Conservation (phyloP, 2,888 invertebrate genomes). For the Drosophila limbata region DNA sequence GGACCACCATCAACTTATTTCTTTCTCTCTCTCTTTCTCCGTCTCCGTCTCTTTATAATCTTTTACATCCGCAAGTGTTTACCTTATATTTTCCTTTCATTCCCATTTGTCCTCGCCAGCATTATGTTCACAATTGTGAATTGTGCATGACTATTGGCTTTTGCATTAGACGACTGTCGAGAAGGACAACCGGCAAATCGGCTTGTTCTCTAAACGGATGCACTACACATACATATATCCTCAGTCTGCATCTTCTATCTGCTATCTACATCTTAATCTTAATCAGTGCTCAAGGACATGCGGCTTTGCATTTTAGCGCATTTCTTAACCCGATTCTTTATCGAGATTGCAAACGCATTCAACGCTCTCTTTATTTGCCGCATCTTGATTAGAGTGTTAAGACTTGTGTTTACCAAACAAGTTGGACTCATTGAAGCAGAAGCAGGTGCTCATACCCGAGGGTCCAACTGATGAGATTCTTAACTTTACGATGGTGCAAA, state of each 20-base stretch:
- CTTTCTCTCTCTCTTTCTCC: background rate
- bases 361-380: slow-evolving; percentile 29
- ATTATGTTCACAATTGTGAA: slow-evolving; percentile 63
- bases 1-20: slow-evolving; percentile 59
- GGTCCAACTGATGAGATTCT: slow-evolving; percentile 41
- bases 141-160: slow-evolving; percentile 77
- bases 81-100: slow-evolving; percentile 68
- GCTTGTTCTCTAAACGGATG: slow-evolving; percentile 35
- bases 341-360: slow-evolving; percentile 37
- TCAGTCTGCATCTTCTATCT: slow-evolving; percentile 1
- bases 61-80: slow-evolving; percentile 78
- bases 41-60: slow-evolving; percentile 62
- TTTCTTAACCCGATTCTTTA: slow-evolving; percentile 51
- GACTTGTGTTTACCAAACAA: slow-evolving; percentile 65
- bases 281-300: slow-evolving; percentile 24
- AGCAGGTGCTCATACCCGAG: slow-evolving; percentile 17
- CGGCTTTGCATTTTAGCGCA: slow-evolving; percentile 52
- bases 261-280: slow-evolving; percentile 28
- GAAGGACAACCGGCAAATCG: slow-evolving; percentile 53
- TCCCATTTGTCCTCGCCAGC: slow-evolving; percentile 54
- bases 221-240: slow-evolving; percentile 9
- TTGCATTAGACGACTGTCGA: slow-evolving; percentile 57
- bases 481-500: slow-evolving; percentile 52
- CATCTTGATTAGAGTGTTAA: slow-evolving; percentile 55
- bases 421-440: slow-evolving; percentile 18